A percentile compares a stretch with the other conserved stretches of the same genome.
Conservation (phyloP, 2,888 invertebrate genomes). For the Pammene aurita region DNA sequence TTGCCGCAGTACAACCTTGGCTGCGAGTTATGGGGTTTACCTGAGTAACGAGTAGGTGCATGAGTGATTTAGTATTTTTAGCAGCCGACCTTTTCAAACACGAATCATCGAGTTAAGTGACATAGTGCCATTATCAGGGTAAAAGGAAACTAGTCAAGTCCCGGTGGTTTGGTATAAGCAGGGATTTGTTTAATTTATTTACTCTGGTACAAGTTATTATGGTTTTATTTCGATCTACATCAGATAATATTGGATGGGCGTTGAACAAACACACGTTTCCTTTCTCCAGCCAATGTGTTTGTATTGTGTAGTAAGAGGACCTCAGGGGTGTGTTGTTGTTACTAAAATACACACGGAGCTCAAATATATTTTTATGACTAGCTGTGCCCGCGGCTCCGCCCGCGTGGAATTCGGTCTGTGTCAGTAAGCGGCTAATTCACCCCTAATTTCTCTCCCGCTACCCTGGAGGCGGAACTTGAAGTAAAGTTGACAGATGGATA, state of each 20-base stretch:
- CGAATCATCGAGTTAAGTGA: slow-evolving; percentile 3
- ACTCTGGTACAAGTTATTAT: not conserved
- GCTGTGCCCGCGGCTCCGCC: too few relatives aligned
- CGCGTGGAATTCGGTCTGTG: too few relatives aligned
- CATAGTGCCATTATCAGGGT: slow-evolving; percentile 22
- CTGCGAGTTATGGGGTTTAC: slow-evolving; percentile 4
- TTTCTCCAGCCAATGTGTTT: slow-evolving; percentile 7
- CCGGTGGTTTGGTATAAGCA: too few relatives aligned
- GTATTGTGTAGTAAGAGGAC: slow-evolving; percentile 4
- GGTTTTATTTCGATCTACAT: slow-evolving; percentile 8
- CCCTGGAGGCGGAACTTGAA: too few relatives aligned
- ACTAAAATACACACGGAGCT: not conserved
- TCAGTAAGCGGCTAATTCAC: too few relatives aligned
- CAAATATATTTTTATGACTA: slow-evolving; percentile 19
- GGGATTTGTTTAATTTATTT: too few relatives aligned
- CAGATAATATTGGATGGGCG: slow-evolving; percentile 7
- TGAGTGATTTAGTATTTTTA: too few relatives aligned
- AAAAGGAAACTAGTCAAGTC: too few relatives aligned
- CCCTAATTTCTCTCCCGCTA: too few relatives aligned
- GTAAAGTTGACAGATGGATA: too few relatives aligned
- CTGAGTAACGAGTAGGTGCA: slow-evolving; percentile 2
- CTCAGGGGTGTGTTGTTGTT: not conserved
- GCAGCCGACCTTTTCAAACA: slow-evolving; percentile 14
- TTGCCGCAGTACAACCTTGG: slow-evolving; percentile 6
- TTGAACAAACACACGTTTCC: slow-evolving; percentile 5